Base-by-base conservation (phyloP, 2,888 invertebrate species). In the Drosophila flavopinicola region DNA sequence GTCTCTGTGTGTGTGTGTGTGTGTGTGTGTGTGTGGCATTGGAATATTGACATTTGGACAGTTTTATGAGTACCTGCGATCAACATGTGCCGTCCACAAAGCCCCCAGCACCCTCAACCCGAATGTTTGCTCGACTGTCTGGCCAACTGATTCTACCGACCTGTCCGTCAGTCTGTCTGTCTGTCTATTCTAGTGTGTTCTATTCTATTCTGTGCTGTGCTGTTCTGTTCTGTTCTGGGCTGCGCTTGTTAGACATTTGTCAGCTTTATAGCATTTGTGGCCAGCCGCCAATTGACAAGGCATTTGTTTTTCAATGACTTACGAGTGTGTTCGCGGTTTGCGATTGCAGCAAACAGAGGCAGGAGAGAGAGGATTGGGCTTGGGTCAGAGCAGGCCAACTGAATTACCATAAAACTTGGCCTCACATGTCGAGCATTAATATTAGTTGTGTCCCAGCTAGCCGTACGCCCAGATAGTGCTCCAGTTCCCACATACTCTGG, bases 41-140 rank as follows among this genome's bases (percentile, higher is more conserved):
- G 75, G 70, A 60, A 84, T 78, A 86, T 84, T 84, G 80, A 77
- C 80, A 86, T 78, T 80, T 71, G 67, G 86, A 84, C 86, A 84
- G 86, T 86, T 82, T 82, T 82, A 82, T 82, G 82, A 82, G 87
- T 84, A 86, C 86, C 86, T 80, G 84, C 64, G 75, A 78, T 78
- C 78, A 80, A 59, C 69, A 54, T 20, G 20, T 20, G 20, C 20
- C 4, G 20, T 20, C 20, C 20, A 4, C 20, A 20, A 20, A 42
- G 66, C 29, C 20, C 45, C 41, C 44, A 53, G 17, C 45, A n/a
- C 24, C 20, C 32, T 6, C 24, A 9, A 9, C 3, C 23, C 7
- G 15, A 39, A 32, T 59, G 56, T 64, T 70, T 57, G 53, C 23
- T 10, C 23, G 47, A 3, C 32, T 30, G 65, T 63, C 73, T 66